These are phyloP conservation scores for Pinna nobilis DNA, from an alignment of 1,140 invertebrate genomes.

Conservation along the genomic window DNA sequence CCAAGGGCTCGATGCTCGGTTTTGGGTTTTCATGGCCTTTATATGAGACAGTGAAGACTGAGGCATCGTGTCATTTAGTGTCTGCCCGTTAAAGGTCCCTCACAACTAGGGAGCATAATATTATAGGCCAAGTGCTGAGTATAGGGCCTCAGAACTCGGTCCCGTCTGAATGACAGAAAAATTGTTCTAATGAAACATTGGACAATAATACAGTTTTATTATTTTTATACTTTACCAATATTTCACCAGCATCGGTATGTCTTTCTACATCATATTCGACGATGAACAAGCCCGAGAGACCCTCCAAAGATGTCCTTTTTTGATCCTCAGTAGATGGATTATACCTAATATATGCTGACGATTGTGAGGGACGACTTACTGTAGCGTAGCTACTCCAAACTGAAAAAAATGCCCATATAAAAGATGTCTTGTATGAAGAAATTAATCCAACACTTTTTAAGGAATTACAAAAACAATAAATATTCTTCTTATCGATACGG, in stretches of 20 bases:
- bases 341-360: slow-evolving; percentile 54
- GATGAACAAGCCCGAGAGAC: slow-evolving; percentile 56
- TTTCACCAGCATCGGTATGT: slow-evolving; percentile 52
- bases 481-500: too few species aligned
- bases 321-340: slow-evolving; percentile 48
- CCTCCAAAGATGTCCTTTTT: slow-evolving; percentile 31
- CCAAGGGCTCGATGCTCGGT: too few species aligned
- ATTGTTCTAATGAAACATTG: background rate
- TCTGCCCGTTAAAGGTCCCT: too few species aligned
- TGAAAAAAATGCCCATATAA: background rate
- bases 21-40: too few species aligned
- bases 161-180: too few species aligned
- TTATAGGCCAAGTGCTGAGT: too few species aligned
- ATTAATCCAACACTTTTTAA: too few species aligned
- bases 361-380: slow-evolving; percentile 38
- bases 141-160: too few species aligned
- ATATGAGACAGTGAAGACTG: too few species aligned
- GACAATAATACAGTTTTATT: background rate
- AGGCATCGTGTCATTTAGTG: too few species aligned
- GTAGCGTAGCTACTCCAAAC: slow-evolving; percentile 29
- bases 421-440: background rate
- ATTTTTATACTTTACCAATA: slow-evolving; percentile 49
- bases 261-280: slow-evolving; percentile 63
- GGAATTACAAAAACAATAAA: too few species aligned
- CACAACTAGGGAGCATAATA: too few species aligned